These are phyloP conservation scores for Poicephalus gulielmi DNA, from an alignment of 2,113 vertebrate species.

Conservation along the genomic window DNA sequence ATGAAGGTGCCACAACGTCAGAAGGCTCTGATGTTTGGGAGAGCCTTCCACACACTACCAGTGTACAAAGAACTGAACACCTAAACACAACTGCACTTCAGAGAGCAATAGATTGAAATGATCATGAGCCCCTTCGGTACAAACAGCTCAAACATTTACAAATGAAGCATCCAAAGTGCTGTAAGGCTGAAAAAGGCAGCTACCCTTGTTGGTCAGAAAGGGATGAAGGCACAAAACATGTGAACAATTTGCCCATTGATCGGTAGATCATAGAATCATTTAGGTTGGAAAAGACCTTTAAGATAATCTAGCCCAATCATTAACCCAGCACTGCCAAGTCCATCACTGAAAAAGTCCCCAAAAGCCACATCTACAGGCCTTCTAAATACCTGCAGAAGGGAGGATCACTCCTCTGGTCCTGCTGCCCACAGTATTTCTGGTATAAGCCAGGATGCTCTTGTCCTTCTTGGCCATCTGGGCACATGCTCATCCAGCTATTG, in stretches of 20 bases:
- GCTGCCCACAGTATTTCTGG: background rate
- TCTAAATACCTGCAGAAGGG: background rate
- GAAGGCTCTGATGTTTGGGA: background rate
- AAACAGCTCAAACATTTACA: background rate
- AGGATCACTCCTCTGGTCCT: background rate
- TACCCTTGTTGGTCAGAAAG: background rate
- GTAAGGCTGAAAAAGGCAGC: background rate
- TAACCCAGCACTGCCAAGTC: background rate
- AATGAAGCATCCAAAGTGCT: background rate
- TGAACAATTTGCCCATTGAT: background rate
- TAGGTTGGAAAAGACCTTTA: background rate
- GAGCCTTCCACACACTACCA: background rate
- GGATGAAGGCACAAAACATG: background rate
- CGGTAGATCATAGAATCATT: background rate
- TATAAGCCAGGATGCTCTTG: background rate
- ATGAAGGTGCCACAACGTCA: background rate
- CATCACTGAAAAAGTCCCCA: background rate
- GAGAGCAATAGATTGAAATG: background rate
- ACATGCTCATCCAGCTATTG: background rate
- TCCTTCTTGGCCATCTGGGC: background rate
- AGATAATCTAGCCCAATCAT: background rate
- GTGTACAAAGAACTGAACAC: background rate
- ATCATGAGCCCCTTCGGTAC: fast-evolving
- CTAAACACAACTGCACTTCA: background rate
- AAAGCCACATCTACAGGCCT: background rate